Percentiles rank a stretch among this genome's conserved stretches.
phyloP scores from a whole-genome alignment of 1,140 invertebrate genomes.

The Sesamia nonagrioides region DNA sequence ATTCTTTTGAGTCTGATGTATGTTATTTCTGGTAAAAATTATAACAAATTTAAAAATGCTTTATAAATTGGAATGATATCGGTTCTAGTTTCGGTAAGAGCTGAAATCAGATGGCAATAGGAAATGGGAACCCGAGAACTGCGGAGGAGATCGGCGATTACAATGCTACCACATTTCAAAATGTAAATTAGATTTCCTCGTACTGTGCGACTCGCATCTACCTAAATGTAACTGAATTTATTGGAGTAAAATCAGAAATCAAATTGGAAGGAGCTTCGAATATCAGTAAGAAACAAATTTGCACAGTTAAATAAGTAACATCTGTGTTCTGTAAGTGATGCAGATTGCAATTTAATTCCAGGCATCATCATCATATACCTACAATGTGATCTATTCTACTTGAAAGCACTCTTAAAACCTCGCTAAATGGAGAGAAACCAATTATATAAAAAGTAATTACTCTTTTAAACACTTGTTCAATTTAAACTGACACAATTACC shows the following conservation, averaged over 20 bases:
- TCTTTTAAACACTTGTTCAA: slow-evolving; percentile 14
- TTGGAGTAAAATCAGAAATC: neutral
- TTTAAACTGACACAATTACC: slow-evolving; percentile 17
- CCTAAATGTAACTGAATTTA: neutral
- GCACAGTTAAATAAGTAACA: neutral
- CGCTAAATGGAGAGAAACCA: slow-evolving; percentile 6
- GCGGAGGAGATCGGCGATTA: neutral
- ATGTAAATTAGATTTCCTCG: slow-evolving; percentile 7
- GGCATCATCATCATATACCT: neutral
- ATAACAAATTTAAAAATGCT: too few species aligned
- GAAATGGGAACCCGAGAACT: neutral
- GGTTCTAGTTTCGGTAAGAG: neutral
- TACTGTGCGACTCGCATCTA: neutral
- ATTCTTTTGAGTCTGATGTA: too few species aligned
- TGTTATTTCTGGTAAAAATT: neutral
- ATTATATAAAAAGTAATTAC: slow-evolving; percentile 32
- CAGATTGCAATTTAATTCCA: neutral
- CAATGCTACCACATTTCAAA: neutral
- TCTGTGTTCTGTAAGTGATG: neutral
- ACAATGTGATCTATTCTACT: neutral
- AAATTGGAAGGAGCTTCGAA: neutral
- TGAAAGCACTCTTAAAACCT: neutral
- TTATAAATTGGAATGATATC: neutral
- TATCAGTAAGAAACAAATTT: neutral
- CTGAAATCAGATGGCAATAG: slow-evolving; percentile 1